Evolutionary conservation across 2,797 vertebrate species (phyloP), one percentile per base, ranked within the genome.

Genomic region (Harpagifer antarcticus): DNA sequence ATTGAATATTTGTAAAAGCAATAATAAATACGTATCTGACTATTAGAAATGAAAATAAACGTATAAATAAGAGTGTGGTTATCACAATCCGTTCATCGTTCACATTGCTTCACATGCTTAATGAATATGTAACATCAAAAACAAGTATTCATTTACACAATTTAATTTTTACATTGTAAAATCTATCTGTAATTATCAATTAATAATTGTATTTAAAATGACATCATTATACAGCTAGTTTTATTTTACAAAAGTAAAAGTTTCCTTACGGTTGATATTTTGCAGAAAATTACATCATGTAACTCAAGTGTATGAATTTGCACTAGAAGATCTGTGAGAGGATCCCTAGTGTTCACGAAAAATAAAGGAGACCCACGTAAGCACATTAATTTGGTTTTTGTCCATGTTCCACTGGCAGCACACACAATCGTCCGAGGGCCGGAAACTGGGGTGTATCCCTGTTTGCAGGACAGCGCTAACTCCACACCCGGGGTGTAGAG

Each of bases 371-470:
- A 96, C 97, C 89, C 86, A 98, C 97, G 92, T 65, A 17, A 77
- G 77, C 97, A 98, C 1, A 19, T 82, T 12, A 97, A 44, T 0
- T 80, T 93, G 44, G 94, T 94, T 44, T 64, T 44, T 2, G 93
- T 88, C 97, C 97, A 98, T 2, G 40, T 31, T 72, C 96, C 96
- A 0, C 48, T 76, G 0, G 9, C 63, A 0, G 44, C 83, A 77
- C 97, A 98, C 12, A 67, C 72, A 33, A 96, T 95, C 33, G 5
- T 94, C 59, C 91, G 92, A 5, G 88, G 88, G 4, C 92, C 92
- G 0, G 0, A 79, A 3, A 86, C 50, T 1, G 93, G 83, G 10
- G 72, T n/a, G 20, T 96, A 94, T 2, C 97, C 96, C 0, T 74
- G 74, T 59, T 71, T 74, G 60, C 97, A 98, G 49, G 81, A 69